Conservation (phyloP, 2,113 vertebrate genomes). For the Typhlomys cinereus region DNA sequence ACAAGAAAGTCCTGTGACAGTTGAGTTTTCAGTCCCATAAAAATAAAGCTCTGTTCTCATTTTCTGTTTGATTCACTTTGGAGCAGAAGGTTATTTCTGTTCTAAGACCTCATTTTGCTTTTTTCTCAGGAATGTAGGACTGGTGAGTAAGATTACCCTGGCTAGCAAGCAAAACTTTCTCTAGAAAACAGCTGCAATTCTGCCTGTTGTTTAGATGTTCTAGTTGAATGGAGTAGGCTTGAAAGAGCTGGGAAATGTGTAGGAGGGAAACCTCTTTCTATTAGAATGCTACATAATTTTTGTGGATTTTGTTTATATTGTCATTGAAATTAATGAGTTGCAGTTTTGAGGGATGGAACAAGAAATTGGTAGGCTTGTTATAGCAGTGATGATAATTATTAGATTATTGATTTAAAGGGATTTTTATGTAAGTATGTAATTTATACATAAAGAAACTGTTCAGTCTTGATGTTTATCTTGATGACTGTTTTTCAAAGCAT, state of each 20-base stretch:
- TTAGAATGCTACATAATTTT: slow-evolving; percentile 12
- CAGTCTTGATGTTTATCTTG: not conserved
- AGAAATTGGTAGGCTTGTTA: slow-evolving; percentile 29
- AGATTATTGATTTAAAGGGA: slow-evolving; percentile 13
- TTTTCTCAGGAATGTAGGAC: slow-evolving; percentile 42
- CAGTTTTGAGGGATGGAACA: not conserved
- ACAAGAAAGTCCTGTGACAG: not conserved
- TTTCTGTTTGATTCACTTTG: slow-evolving; percentile 1
- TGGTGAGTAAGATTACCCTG: slow-evolving; percentile 29
- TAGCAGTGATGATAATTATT: slow-evolving; percentile 16
- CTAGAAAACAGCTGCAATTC: slow-evolving; percentile 37
- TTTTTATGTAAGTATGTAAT: not conserved
- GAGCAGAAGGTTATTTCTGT: slow-evolving; percentile 35
- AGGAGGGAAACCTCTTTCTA: slow-evolving; percentile 5
- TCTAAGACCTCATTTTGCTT: slow-evolving; percentile 32
- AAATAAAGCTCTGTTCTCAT: slow-evolving; percentile 10
- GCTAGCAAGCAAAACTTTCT: slow-evolving; percentile 22
- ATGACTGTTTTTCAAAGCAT: not conserved
- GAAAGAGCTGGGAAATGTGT: slow-evolving; percentile 57
- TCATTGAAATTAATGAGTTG: not conserved
- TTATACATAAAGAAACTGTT: not conserved
- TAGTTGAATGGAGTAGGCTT: slow-evolving; percentile 42
- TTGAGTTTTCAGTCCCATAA: not conserved
- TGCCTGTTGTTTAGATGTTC: slow-evolving; percentile 41
- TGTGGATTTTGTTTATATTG: slow-evolving; percentile 55